These are phyloP conservation scores for Archocentrus centrarchus DNA, from an alignment of 2,113 vertebrate species.

Conservation along the genomic window DNA sequence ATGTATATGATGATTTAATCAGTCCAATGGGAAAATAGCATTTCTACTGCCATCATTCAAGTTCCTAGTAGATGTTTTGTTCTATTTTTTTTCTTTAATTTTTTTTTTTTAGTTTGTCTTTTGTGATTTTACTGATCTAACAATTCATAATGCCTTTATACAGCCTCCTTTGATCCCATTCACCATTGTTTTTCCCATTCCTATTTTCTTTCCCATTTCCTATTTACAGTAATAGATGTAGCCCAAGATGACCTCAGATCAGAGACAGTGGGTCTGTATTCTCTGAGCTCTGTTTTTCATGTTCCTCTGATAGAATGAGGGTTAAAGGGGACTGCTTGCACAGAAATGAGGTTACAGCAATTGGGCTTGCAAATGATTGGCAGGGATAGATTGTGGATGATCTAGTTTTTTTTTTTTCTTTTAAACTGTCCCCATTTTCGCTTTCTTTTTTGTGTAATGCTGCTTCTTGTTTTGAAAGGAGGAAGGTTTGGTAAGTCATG, in stretches of 20 bases:
- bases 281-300: conserved; percentile 46
- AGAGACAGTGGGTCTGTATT: conserved; percentile 32
- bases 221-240: conserved; percentile 42
- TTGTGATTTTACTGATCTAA: neutral
- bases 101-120: conserved; percentile 1
- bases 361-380: conserved; percentile 68
- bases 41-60: neutral
- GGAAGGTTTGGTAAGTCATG: conserved; percentile 1
- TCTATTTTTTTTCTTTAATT: neutral
- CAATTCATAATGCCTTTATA: neutral
- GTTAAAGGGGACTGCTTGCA: conserved; percentile 27
- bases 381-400: conserved; percentile 54
- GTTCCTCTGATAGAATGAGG: conserved; percentile 40
- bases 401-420: conserved; percentile 10
- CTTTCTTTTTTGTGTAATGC: conserved; percentile 5
- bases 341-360: conserved; percentile 67
- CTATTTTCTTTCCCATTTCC: conserved; percentile 6
- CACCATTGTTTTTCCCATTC: conserved; percentile 5
- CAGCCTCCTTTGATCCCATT: conserved; percentile 9
- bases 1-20: neutral
- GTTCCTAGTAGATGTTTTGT: neutral
- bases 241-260: conserved; percentile 26
- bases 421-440: conserved; percentile 19
- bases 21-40: neutral
- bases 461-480: conserved; percentile 31